Base-by-base conservation (phyloP, 2,113 vertebrate genomes). In the Camelus bactrianus region DNA sequence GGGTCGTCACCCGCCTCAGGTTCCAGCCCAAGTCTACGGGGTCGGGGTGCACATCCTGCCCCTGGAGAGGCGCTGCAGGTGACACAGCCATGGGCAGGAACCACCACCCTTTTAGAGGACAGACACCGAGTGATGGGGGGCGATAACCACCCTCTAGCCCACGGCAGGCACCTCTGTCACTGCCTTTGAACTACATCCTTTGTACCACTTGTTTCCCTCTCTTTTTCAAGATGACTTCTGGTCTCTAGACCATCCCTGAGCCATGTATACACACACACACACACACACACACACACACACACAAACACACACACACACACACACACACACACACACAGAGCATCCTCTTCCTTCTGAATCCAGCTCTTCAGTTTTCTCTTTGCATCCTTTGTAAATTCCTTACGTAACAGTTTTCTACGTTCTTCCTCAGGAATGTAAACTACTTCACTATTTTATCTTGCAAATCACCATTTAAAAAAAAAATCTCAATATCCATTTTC, bases 31-130 rank as follows among this genome's bases (percentile, higher is more conserved):
- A 1, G 16, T 12, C 19, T 4, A 20, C 6, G 48, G 8, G 6
- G 8, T 10, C 10, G 24, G 24, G 4, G 22, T 0, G 38, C 1
- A 7, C 19, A 1, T 10, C 48, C 2, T 30, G 26, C 3, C 64
- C 20, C 35, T 7, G 17, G 46, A 50, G 48, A 70, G 46, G 17
- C 52, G 5, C 54, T 4, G 1, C 1, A 7, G 42, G 35, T 69
- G 22, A 50, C 24, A 16, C 2, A 12, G 67, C 32, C 65, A 14
- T 0, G n/a, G 24, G 9, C 52, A 76, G 93, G 64, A 38, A 30
- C 0, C 2, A 6, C 32, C 2, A 1, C 16, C 6, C 26, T 30
- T 50, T 77, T 2, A 13, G 13, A 8, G 3, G 50, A 62, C 22
- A 0, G 42, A 42, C 52, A 20, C 38, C 38, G 10, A 19, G 9